Percentiles rank a stretch among this genome's conserved stretches.
Conservation (phyloP, 1,140 invertebrate species). For the Sycophaga agraensis region DNA sequence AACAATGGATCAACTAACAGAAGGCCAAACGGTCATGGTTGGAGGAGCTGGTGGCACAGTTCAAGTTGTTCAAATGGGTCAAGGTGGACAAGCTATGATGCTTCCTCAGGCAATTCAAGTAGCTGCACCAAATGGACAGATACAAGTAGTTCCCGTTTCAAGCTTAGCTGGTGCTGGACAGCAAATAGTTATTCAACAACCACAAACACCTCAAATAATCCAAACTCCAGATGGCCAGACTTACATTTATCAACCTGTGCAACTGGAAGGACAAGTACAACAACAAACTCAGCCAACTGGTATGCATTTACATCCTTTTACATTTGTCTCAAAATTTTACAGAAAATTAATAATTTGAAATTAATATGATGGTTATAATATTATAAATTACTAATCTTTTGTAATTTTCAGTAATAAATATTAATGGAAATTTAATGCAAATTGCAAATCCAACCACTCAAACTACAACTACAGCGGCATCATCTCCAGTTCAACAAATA, state of each 20-base stretch:
- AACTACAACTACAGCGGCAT: conserved; percentile 55
- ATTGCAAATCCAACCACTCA: conserved; percentile 59
- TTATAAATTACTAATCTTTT: conserved; percentile 8
- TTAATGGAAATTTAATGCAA: conserved; percentile 74
- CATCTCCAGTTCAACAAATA: conserved; percentile 55
- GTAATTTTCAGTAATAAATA: conserved; percentile 66
- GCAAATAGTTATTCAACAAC: conserved; percentile 63
- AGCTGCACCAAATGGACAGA: conserved; percentile 63
- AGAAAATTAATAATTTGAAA: too few relatives aligned
- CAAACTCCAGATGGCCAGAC: conserved; percentile 93
- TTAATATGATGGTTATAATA: not conserved
- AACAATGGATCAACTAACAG: conserved; percentile 54
- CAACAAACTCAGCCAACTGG: conserved; percentile 65
- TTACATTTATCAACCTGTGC: conserved; percentile 84
- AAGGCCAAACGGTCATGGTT: conserved; percentile 57
- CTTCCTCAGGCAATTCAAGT: conserved; percentile 66
- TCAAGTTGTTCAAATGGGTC: conserved; percentile 58
- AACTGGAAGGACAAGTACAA: conserved; percentile 63
- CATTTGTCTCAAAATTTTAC: too few relatives aligned
- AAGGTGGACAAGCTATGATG: conserved; percentile 57
- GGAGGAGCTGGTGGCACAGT: conserved; percentile 53
- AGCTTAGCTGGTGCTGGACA: conserved; percentile 61
- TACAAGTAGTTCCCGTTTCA: conserved; percentile 67
- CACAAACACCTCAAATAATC: conserved; percentile 78
- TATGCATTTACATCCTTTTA: too few relatives aligned